Conservation (phyloP, 2,797 vertebrate genomes). For the Crypturellus tataupa region DNA sequence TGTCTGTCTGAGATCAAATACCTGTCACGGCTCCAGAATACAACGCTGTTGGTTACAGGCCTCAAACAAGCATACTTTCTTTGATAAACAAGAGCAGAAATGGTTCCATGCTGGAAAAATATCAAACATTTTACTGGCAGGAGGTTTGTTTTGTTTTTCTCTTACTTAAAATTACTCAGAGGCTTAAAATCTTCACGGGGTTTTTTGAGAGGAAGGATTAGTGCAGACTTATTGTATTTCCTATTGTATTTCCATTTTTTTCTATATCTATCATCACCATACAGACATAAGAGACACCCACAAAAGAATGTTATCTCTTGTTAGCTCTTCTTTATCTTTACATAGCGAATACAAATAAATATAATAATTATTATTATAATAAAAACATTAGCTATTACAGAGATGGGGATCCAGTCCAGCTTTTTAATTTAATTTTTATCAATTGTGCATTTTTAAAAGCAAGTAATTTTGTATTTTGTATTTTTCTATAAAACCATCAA, state of each 20-base stretch:
- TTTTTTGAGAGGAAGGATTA: not conserved
- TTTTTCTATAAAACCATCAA: not conserved
- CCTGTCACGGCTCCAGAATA: not conserved
- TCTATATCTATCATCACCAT: not conserved
- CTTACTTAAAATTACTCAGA: not conserved
- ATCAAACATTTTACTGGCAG: not conserved
- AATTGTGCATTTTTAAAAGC: not conserved
- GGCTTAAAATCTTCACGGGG: not conserved
- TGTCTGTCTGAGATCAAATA: not conserved
- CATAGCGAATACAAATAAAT: not conserved
- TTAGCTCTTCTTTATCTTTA: not conserved
- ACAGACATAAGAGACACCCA: not conserved
- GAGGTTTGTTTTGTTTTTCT: not conserved
- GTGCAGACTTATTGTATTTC: not conserved
- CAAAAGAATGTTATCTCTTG: not conserved
- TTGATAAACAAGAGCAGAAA: not conserved
- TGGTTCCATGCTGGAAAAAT: not conserved
- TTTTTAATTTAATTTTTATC: not conserved
- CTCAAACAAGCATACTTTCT: not conserved
- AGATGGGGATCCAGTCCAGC: not conserved
- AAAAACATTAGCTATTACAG: fast-evolving
- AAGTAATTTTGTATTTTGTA: not conserved
- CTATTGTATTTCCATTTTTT: not conserved
- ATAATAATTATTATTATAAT: not conserved
- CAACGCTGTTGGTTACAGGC: not conserved